Percentiles rank a stretch among this genome's conserved stretches.
Conservation (phyloP, 2,888 invertebrate species). For the Lasioglossum villosulum region DNA sequence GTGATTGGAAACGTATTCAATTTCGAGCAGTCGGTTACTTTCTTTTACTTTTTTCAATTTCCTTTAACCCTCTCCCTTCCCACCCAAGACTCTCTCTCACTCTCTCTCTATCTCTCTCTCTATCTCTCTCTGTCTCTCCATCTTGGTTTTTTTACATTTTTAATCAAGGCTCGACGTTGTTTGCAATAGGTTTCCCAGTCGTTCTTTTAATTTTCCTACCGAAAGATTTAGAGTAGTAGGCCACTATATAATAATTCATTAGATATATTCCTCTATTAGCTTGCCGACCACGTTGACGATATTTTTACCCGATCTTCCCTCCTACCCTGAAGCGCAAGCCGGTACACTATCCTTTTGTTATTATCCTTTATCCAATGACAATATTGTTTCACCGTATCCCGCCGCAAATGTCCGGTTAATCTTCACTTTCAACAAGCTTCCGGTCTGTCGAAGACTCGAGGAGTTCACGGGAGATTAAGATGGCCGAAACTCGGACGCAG, state of each 20-base stretch:
- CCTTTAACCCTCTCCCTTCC: neutral
- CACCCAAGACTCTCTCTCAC: neutral
- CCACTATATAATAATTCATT: slow-evolving; percentile 31
- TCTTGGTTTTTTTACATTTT: slow-evolving; percentile 38
- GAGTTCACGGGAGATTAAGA: slow-evolving; percentile 45
- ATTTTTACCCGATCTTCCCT: slow-evolving; percentile 4
- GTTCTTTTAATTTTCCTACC: slow-evolving; percentile 26
- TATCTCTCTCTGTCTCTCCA: neutral
- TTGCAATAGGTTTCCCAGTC: slow-evolving; percentile 19
- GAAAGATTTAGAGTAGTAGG: slow-evolving; percentile 33
- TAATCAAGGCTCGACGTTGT: slow-evolving; percentile 22
- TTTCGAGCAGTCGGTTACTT: slow-evolving; percentile 29
- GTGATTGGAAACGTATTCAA: slow-evolving; percentile 42
- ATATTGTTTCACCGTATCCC: slow-evolving; percentile 49
- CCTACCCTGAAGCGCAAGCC: neutral
- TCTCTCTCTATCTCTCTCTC: neutral
- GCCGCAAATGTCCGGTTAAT: slow-evolving; percentile 45
- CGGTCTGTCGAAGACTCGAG: slow-evolving; percentile 18
- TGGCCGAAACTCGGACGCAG: neutral
- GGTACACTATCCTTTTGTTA: slow-evolving; percentile 19
- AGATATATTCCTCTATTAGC: neutral
- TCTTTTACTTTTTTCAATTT: slow-evolving; percentile 6
- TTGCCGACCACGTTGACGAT: slow-evolving; percentile 2
- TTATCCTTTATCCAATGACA: slow-evolving; percentile 27
- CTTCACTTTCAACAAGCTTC: slow-evolving; percentile 43